Base-by-base conservation (phyloP, 2,113 vertebrate species). In the Budorcas taxicolor region DNA sequence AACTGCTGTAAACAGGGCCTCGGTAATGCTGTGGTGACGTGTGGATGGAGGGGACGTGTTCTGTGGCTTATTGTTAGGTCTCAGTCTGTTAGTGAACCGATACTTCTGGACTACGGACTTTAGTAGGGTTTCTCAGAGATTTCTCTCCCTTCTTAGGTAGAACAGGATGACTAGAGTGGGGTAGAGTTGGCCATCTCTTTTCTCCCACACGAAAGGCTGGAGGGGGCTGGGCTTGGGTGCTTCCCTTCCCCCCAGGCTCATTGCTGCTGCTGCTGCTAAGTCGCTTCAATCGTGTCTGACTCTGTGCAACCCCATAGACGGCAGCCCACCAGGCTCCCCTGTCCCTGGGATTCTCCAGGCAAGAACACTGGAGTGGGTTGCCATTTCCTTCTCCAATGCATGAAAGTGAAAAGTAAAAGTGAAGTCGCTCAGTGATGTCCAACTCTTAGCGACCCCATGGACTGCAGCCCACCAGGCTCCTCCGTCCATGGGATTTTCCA, bases 261-360 rank as follows among this genome's bases (percentile, higher is more conserved):
- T 78, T 80, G 23, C 57, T 58, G 21, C 55, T 57, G 23, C 55
- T 57, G 55, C 23, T 58, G 57, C 57, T 58, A 57, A 25, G 55
- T 57, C 9, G 0, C 55, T 57, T 25, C 55, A 57, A 9, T 57
- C 23, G 0, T 57, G 55, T 57, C 55, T 1, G 0, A 57, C 55
- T 57, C 55, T 57, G 55, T 57, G 23, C 55, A 0, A 57, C 55
- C 23, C 23, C 55, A 25, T 4, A 57, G 55, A 25, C 0, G 0
- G 9, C 23, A 57, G 55, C 55, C 55, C 55, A 57, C 23, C 23
- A 57, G 55, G 55, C 23, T 57, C 55, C 23, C 8, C 55, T 0
- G 0, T 25, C 8, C 23, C 55, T 57, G 23, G 23, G 23, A 57
- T 25, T 25, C 55, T 57, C 55, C 21, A 57, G 23, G 55, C 55